A percentile compares a stretch with the other conserved stretches of the same genome.
phyloP scores from a whole-genome alignment of 23 tunicate genomes.

The Halocynthia aurantium region DNA sequence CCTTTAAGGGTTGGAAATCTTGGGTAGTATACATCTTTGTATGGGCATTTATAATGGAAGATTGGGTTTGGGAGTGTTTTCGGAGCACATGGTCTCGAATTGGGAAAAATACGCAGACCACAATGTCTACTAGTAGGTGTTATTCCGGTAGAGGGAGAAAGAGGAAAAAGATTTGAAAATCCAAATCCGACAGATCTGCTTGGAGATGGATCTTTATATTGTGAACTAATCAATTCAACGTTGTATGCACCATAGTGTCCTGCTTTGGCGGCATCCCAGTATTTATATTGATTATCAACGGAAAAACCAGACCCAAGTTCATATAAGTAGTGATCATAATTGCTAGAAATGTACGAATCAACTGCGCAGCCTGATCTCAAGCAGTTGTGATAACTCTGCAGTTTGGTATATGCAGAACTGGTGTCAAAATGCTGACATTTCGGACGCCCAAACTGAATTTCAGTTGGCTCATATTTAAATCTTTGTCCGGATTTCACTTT shows the following conservation, averaged over 20 bases:
- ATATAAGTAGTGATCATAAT: constrained; percentile 8
- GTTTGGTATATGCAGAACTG: constrained; percentile 4
- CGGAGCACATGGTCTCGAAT: constrained; percentile 6
- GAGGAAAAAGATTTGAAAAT: no score
- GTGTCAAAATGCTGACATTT: constrained; percentile 40
- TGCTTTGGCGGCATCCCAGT: constrained; percentile 1
- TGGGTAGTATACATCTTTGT: constrained; percentile 24
- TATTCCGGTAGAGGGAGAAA: neutral
- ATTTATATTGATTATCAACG: constrained; percentile 4
- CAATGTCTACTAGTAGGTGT: no score
- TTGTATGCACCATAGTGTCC: constrained; percentile 9
- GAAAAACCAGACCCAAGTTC: neutral
- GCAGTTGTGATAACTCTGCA: constrained; percentile 50
- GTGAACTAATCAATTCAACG: neutral
- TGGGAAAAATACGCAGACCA: neutral
- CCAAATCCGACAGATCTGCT: no score
- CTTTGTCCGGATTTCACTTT: constrained; percentile 44
- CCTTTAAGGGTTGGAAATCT: constrained; percentile 45
- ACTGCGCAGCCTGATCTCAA: constrained; percentile 58
- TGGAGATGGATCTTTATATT: no score
- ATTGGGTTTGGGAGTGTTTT: neutral
- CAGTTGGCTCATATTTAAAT: neutral
- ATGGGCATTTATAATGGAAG: constrained; percentile 52
- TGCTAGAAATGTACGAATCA: constrained; percentile 11
- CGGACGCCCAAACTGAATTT: constrained; percentile 35